Percentiles rank a stretch among this genome's conserved stretches.
Evolutionary conservation across 2,888 invertebrate genomes (phyloP).

Genomic region (Callyntrura guangdongensis): DNA sequence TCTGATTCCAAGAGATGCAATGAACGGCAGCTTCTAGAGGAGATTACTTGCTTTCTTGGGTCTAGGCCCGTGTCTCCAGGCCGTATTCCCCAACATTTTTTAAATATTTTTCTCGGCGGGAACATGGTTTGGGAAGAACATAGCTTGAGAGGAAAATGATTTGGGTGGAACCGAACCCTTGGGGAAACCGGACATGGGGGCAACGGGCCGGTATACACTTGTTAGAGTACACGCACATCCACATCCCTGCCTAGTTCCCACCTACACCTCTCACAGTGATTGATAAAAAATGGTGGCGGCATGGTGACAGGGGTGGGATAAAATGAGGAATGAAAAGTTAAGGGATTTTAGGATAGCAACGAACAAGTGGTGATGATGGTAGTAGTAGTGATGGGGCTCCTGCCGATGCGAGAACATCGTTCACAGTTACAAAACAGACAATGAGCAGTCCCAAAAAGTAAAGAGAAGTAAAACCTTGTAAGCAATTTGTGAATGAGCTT

Average conservation of each 20-base stretch:
- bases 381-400: not conserved
- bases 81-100: too few relatives aligned
- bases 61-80: too few relatives aligned
- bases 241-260: not conserved
- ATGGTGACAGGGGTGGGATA: not conserved
- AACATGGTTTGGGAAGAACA: too few relatives aligned
- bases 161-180: too few relatives aligned
- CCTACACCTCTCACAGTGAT: not conserved
- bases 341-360: not conserved
- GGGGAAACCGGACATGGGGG: too few relatives aligned
- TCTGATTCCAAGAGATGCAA: too few relatives aligned
- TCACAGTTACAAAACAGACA: slow-evolving; percentile 15
- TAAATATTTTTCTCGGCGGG: too few relatives aligned
- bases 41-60: too few relatives aligned
- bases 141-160: too few relatives aligned
- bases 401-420: not conserved
- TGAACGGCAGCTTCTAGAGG: too few relatives aligned
- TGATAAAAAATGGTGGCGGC: not conserved
- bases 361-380: not conserved
- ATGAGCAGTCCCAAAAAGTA: not conserved
- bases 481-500: slow-evolving; percentile 45
- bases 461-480: not conserved
- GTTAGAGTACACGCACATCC: too few relatives aligned
- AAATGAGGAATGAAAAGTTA: not conserved
- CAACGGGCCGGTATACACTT: too few relatives aligned